phyloP scores from a whole-genome alignment of 2,113 vertebrate species.

The Neolamprologus caudopunctatus region DNA sequence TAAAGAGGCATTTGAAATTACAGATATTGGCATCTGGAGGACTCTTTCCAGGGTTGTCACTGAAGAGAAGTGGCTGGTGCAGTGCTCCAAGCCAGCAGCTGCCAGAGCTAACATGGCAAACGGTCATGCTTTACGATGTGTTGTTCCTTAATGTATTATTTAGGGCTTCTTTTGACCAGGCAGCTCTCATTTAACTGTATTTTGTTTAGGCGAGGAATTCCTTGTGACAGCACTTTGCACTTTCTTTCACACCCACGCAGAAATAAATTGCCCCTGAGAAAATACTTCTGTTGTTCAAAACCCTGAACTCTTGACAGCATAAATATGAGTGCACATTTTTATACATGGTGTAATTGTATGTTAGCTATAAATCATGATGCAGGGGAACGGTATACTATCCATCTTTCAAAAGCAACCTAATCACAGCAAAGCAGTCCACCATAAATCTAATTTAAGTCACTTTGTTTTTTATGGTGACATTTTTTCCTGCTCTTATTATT shows the following conservation, averaged over 20 bases:
- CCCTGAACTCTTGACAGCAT: constrained; percentile 37
- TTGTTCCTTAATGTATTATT: constrained; percentile 43
- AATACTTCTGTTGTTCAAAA: constrained; percentile 13
- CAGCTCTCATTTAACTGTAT: constrained; percentile 30
- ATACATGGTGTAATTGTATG: constrained; percentile 33
- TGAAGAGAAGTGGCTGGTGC: background rate
- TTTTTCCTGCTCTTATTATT: background rate
- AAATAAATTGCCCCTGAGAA: constrained; percentile 45
- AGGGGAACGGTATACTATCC: background rate
- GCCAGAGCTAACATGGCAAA: constrained; percentile 25
- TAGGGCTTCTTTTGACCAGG: constrained; percentile 19
- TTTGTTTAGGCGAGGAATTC: constrained; percentile 44
- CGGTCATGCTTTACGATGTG: constrained; percentile 20
- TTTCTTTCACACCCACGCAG: constrained; percentile 27
- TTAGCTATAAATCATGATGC: constrained; percentile 25
- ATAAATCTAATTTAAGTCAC: constrained; percentile 4
- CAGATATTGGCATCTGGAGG: background rate
- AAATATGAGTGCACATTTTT: constrained; percentile 39
- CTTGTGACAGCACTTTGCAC: constrained; percentile 39
- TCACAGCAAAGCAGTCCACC: constrained; percentile 8
- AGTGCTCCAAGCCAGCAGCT: background rate
- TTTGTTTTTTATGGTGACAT: background rate
- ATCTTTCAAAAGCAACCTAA: constrained; percentile 16
- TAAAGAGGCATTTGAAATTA: background rate
- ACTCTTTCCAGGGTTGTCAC: background rate